A percentile compares a stretch with the other conserved stretches of the same genome.
phyloP scores from a whole-genome alignment of 1,140 invertebrate species.

The Orchestia grillus region DNA sequence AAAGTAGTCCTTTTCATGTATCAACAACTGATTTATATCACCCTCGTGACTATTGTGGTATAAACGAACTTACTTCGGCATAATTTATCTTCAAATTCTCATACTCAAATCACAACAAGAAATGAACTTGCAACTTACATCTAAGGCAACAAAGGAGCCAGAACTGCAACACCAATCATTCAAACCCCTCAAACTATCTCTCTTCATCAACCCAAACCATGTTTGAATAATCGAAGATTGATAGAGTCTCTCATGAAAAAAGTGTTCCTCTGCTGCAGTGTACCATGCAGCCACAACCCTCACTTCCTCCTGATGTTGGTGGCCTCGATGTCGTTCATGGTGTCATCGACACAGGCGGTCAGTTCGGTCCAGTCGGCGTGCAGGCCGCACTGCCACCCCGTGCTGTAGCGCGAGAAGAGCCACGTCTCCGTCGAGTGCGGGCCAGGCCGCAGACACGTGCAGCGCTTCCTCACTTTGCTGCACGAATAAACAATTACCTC shows the following conservation, averaged over 20 bases:
- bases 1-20: too few species aligned
- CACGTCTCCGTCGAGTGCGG: constrained; percentile 88
- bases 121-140: too few species aligned
- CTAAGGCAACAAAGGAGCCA: too few species aligned
- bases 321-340: constrained; percentile 88
- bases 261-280: neutral
- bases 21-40: too few species aligned
- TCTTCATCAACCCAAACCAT: too few species aligned
- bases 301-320: constrained; percentile 72
- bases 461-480: constrained; percentile 82
- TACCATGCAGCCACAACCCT: neutral
- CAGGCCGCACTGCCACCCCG: constrained; percentile 98
- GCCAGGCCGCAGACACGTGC: constrained; percentile 88
- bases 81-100: too few species aligned
- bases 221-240: neutral
- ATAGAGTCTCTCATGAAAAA: neutral
- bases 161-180: too few species aligned
- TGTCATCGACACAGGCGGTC: constrained; percentile 88
- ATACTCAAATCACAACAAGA: too few species aligned
- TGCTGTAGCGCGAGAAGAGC: constrained; percentile 98
- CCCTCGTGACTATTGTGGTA: too few species aligned
- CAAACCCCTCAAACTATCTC: too few species aligned
- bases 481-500: neutral
- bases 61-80: too few species aligned
- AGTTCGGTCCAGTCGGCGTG: constrained; percentile 99